Evolutionary conservation across 2,797 vertebrate species (phyloP), one percentile per base, ranked within the genome.

Genomic region (Anguilla marmorata): DNA sequence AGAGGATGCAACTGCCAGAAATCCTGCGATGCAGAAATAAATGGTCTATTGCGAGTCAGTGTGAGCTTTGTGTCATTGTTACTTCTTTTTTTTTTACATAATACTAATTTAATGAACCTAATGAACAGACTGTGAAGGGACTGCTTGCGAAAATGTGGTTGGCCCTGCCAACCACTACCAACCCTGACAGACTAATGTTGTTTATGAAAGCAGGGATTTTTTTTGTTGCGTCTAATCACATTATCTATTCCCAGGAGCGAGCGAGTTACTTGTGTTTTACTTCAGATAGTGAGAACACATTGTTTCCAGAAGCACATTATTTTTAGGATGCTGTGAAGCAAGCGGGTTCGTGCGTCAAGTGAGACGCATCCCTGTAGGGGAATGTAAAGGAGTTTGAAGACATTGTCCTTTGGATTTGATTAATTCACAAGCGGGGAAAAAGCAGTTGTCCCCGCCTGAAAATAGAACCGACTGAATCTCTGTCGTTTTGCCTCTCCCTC

Each of bases 361-460:
- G 97, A 98, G 98, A 95, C 95, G 95, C 97, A 98, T 97, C 97
- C 98, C 97, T 98, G 97, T 94, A 97, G 98, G 97, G 97, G 97
- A n/a, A 80, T 48, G 96, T 97, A 97, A 96, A 97, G 97, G 97
- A 97, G 97, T 98, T 98, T 98, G 97, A 98, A 98, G 98, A 97
- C 98, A 97, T 96, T 97, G 96, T 99, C 97, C 98, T 98, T 97
- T 98, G 97, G 97, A 98, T 97, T 97, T 98, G 97, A 98, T 98
- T 98, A 98, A 99, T 98, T 98, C 97, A 97, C 97, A 95, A 95
- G 96, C 88, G 92, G 94, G 94, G 95, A 94, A 50, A 37, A 92
- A 96, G 93, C 95, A 96, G 94, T 95, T 96, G 95, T 96, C 95
- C 95, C 95, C 89, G 94, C 94, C 95, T 96, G 93, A 94, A 96